Base-by-base conservation (phyloP, 2,888 invertebrate genomes). In the Cepaea hortensis region DNA sequence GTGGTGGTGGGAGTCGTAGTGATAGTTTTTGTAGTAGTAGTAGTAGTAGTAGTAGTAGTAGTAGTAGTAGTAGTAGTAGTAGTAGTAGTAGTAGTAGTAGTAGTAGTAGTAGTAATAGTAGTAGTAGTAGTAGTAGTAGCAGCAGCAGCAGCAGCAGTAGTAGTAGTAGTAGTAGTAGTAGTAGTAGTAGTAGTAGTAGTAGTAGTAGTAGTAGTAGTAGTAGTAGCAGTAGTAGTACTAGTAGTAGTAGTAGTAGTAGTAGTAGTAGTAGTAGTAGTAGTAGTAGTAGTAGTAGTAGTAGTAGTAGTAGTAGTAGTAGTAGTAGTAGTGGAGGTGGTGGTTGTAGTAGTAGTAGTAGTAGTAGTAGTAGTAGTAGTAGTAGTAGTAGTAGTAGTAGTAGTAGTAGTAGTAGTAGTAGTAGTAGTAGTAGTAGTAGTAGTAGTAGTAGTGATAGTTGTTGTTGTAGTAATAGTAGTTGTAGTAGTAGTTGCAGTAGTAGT, bases 211-310 rank as follows among this genome's bases (percentile, higher is more conserved):
- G 68, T 81, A 81, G 68, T 65, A 62, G 68, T 65, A 81, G 46
- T 55, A 65, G 68, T 81, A 81, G 68, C 2, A 81, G 68, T 65
- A 81, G 46, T 9, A 81, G 68, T 81, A 65, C 4, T 73, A 75
- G 61, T 83, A 83, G 23, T 72, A 48, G 61, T 83, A 73, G n/a
- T 73, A 75, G 50, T 83, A 83, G 11, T 83, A 83, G 61, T 83
- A 72, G 61, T 50, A 48, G 61, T 83, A 72, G 23, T 20, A 61
- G 23, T 83, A 75, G n/a, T 83, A 73, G 50, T 83, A 72, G 20
- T 73, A 83, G 61, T 83, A 72, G 35, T 48, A 82, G 68, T 82
- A 82, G 18, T 70, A 82, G 46, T 82, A 82, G 48, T 82, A 72
- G 68, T 48, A 72, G 3, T 82, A 72, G 68, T 82, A 81, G 55